phyloP scores from a whole-genome alignment of 1,140 invertebrate species.

The Leucophenga varia region DNA sequence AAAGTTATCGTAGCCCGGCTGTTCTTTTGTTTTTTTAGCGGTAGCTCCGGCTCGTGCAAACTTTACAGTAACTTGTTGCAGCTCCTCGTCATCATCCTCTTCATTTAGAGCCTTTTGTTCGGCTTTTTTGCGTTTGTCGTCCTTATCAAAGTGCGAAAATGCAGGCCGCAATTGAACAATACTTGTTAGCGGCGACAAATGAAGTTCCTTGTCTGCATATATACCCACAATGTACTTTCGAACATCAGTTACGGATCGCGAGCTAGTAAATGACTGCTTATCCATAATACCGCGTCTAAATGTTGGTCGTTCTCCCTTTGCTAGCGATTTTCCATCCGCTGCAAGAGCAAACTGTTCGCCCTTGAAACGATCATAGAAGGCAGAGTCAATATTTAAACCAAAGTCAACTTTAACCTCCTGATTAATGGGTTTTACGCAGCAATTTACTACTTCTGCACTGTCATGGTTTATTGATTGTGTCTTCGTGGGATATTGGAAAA shows the following conservation, averaged over 20 bases:
- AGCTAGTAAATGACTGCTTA: conserved; percentile 23
- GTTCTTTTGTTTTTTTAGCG: conserved; percentile 72
- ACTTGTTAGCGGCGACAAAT: conserved; percentile 67
- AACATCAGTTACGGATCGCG: conserved; percentile 58
- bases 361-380: conserved; percentile 71
- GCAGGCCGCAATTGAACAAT: conserved; percentile 73
- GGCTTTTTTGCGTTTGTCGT: conserved; percentile 65
- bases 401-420: conserved; percentile 72
- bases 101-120: conserved; percentile 60
- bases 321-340: conserved; percentile 67
- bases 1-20: conserved; percentile 64
- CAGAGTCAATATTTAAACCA: conserved; percentile 64
- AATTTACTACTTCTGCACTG: conserved; percentile 61
- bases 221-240: conserved; percentile 67
- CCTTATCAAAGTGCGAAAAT: conserved; percentile 76
- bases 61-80: conserved; percentile 68
- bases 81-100: conserved; percentile 60
- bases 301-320: conserved; percentile 65
- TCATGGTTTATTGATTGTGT: conserved; percentile 61
- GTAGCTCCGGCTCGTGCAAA: conserved; percentile 77
- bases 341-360: conserved; percentile 74
- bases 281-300: conserved; percentile 25
- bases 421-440: conserved; percentile 69
- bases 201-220: conserved; percentile 66
- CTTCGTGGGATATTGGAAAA: conserved; percentile 77